Conservation (phyloP, 2,113 vertebrate genomes). For the Protobothrops mucrosquamatus region DNA sequence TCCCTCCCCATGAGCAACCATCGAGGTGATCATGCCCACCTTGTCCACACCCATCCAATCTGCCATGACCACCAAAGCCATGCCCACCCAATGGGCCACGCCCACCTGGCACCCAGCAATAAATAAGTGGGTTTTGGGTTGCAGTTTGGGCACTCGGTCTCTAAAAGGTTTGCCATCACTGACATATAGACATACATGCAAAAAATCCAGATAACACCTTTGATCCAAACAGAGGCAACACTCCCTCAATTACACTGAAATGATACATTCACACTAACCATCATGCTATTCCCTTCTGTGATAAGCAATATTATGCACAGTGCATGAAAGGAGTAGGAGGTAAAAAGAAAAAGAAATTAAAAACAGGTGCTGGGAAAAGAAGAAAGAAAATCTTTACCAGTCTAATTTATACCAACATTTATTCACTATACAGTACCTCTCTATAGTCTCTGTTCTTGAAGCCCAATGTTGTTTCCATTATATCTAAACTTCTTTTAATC, state of each 20-base stretch:
- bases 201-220: not conserved
- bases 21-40: too few relatives aligned
- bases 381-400: not conserved
- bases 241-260: not conserved
- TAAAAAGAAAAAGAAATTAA: not conserved
- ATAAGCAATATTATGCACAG: not conserved
- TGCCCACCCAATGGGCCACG: too few relatives aligned
- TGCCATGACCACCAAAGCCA: too few relatives aligned
- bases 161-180: too few relatives aligned
- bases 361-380: not conserved
- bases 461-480: not conserved
- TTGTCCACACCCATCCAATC: too few relatives aligned
- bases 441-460: not conserved
- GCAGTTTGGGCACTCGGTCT: too few relatives aligned
- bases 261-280: not conserved
- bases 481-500: not conserved
- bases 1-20: too few relatives aligned
- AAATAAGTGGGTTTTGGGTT: too few relatives aligned
- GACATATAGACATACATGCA: not conserved
- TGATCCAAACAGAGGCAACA: not conserved
- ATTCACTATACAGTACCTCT: not conserved
- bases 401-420: not conserved
- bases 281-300: not conserved
- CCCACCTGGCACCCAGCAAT: too few relatives aligned
- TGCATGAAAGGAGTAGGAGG: not conserved